Base-by-base conservation (phyloP, 2,888 invertebrate genomes). In the Neelides folsomi region DNA sequence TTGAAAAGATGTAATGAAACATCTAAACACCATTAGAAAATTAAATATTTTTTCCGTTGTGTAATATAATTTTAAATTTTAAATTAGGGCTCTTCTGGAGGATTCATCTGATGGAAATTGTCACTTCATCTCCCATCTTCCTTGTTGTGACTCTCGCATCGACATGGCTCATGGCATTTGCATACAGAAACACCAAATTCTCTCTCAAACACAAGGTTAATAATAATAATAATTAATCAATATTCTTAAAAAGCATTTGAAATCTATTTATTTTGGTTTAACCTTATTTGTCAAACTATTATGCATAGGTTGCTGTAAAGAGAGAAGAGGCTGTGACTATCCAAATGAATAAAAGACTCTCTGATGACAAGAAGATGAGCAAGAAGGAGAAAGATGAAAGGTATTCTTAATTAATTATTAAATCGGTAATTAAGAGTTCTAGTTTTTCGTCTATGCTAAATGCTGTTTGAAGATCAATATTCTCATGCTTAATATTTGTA, bases 11-110 rank as follows among this genome's bases (percentile, higher is more conserved):
- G n/a, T n/a, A n/a, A n/a, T n/a, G n/a, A n/a, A n/a, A n/a, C n/a
- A n/a, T n/a, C n/a, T n/a, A n/a, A n/a, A n/a, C n/a, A n/a, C n/a
- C n/a, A n/a, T n/a, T n/a, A n/a, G n/a, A n/a, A n/a, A n/a, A n/a
- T n/a, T n/a, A n/a, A n/a, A n/a, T n/a, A n/a, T n/a, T n/a, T n/a
- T n/a, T n/a, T n/a, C n/a, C n/a, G n/a, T n/a, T n/a, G n/a, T n/a
- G n/a, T n/a, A n/a, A n/a, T n/a, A n/a, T n/a, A n/a, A n/a, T n/a
- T n/a, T n/a, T n/a, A n/a, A n/a, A n/a, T n/a, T n/a, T n/a, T n/a
- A n/a, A n/a, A n/a, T n/a, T n/a, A 92, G 92, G 94, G 94, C 76
- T 98, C 52, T 99, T 94, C 74, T 97, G 95, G 92, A 84, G 95
- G 69, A 93, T 99, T 56, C 97, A 98, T 70, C 82, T 94, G 70